phyloP scores from a whole-genome alignment of 2,888 invertebrate genomes.

The Sminthurinus aureus region DNA sequence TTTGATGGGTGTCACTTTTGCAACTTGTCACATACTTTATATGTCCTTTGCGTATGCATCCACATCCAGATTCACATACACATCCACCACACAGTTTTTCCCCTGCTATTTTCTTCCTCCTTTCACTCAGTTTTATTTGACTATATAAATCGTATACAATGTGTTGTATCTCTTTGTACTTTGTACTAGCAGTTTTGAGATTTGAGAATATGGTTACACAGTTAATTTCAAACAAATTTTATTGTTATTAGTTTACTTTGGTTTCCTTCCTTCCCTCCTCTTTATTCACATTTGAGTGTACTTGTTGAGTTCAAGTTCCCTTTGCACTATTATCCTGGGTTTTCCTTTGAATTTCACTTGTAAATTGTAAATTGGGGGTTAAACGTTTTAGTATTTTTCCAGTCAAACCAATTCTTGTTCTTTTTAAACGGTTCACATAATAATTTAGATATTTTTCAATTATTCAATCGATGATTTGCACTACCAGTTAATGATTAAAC shows the following conservation, averaged over 20 bases:
- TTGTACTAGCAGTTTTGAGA: not conserved
- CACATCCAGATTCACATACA: not conserved
- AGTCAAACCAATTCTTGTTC: no score
- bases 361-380: no score
- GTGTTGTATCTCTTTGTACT: not conserved
- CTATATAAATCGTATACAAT: conserved; percentile 34
- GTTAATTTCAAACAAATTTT: not conserved
- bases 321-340: no score
- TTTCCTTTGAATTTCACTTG: no score
- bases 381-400: no score
- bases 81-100: not conserved
- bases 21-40: conserved; percentile 43
- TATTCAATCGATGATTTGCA: no score
- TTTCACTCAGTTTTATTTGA: not conserved
- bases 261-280: not conserved
- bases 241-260: conserved; percentile 1
- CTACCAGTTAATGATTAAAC: no score
- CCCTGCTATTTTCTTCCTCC: conserved; percentile 7
- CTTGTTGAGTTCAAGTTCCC: no score
- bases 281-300: not conserved
- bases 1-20: conserved; percentile 45
- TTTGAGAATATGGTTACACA: no score
- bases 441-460: no score
- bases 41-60: conserved; percentile 28
- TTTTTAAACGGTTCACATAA: no score